phyloP scores from a whole-genome alignment of 1,140 invertebrate species.

The Plodia interpunctella region DNA sequence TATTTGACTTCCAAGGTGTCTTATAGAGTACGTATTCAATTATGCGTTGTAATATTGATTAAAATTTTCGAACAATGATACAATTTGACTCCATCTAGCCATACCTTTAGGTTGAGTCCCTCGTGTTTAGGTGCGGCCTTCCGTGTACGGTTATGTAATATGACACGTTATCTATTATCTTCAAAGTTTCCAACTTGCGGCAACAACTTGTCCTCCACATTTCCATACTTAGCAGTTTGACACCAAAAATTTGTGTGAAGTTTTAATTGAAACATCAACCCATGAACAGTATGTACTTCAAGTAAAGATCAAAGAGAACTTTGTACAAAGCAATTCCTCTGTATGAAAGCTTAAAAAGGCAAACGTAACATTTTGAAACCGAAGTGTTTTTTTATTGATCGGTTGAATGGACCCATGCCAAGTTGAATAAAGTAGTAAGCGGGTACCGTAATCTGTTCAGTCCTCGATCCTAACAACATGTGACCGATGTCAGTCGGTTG shows the following conservation, averaged over 20 bases:
- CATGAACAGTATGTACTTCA: constrained; percentile 17
- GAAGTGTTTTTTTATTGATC: constrained; percentile 46
- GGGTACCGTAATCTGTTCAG: constrained; percentile 49
- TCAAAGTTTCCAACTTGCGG: constrained; percentile 16
- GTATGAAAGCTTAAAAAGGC: constrained; percentile 5
- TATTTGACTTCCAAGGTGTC: background rate
- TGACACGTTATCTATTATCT: constrained; percentile 15
- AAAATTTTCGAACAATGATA: background rate
- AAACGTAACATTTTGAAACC: constrained; percentile 36
- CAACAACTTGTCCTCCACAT: constrained; percentile 22
- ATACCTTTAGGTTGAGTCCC: background rate
- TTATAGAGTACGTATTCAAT: background rate
- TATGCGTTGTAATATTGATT: background rate
- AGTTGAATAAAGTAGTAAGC: constrained; percentile 51
- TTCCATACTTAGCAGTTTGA: constrained; percentile 27
- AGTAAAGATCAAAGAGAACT: constrained; percentile 26
- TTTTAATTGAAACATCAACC: constrained; percentile 32
- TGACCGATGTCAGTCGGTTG: constrained; percentile 43
- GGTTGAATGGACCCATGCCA: constrained; percentile 34
- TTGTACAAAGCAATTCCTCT: constrained; percentile 16
- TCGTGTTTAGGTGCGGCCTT: background rate
- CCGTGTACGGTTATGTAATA: background rate
- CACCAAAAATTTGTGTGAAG: constrained; percentile 30
- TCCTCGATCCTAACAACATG: constrained; percentile 37
- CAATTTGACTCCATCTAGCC: background rate